Evolutionary conservation across 2,113 vertebrate genomes (phyloP), one percentile per base, ranked within the genome.

Genomic region (Lontra canadensis): DNA sequence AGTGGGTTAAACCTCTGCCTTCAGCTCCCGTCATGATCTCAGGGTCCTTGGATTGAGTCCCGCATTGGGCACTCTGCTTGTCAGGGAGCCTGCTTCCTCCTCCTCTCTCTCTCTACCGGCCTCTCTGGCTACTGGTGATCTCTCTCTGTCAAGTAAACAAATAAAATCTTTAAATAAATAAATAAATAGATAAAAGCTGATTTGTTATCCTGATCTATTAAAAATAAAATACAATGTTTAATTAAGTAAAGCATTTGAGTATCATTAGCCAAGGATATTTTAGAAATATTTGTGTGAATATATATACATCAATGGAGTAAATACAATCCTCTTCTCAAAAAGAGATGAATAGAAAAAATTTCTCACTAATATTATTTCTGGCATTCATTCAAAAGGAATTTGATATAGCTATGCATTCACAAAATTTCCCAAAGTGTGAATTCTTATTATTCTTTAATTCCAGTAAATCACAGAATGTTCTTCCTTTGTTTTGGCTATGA

Each of bases 311-410:
- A 79, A 13, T 74, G 25, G 11, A 95, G n/a, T 74, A 5, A 82
- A 69, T 42, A 49, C 87, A 7, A 52, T 87, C 21, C n/a, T 86
- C 52, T 85, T 57, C n/a, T 74, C 31, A 47, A 4, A 94, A 21
- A 90, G 67, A 84, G 71, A 96, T 44, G 29, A 95, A 73, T 36
- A 91, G 63, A 65, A 34, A 94, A 97, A 92, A 57, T 31, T 87
- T 90, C 88, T 73, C 11, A 84, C 80, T 80, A 91, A 14, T 36
- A 25, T 82, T 78, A 85, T 88, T 93, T 96, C 39, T 82, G 10
- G 5, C 34, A 73, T 65, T 65, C 36, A 76, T 76, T 96, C 61
- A 88, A 94, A 65, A 90, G n/a, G 55, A 78, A 90, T 63, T 85
- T 86, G 71, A 93, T 88, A 69, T 20, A 39, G 26, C 13, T 69